A percentile compares a stretch with the other conserved stretches of the same genome.
Evolutionary conservation across 2,797 vertebrate species (phyloP).

Genomic region (Babyrousa celebensis): DNA sequence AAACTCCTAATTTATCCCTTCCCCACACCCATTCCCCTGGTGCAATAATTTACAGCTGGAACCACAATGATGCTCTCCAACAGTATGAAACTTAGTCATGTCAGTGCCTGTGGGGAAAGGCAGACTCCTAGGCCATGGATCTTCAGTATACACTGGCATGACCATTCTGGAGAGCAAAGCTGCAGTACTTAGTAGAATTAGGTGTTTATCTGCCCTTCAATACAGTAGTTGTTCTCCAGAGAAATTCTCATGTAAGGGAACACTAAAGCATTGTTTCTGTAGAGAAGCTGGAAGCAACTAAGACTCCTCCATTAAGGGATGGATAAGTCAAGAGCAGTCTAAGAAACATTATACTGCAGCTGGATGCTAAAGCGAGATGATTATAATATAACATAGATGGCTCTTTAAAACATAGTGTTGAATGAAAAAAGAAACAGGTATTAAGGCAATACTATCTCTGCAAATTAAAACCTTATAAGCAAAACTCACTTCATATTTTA

Average conservation of each 20-base stretch:
- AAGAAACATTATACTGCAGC: neutral
- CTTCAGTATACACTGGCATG: neutral
- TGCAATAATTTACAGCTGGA: neutral
- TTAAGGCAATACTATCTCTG: neutral
- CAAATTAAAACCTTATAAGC: neutral
- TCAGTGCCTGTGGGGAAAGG: neutral
- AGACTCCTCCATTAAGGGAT: neutral
- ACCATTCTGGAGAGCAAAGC: neutral
- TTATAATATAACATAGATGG: neutral
- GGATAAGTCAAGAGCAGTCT: neutral
- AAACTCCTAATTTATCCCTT: no score
- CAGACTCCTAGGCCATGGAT: neutral
- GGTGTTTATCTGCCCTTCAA: neutral
- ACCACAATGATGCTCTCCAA: no score
- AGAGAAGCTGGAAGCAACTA: neutral
- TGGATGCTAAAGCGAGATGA: neutral
- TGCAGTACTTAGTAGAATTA: neutral
- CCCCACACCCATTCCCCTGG: no score
- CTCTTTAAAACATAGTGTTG: neutral
- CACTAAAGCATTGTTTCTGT: neutral
- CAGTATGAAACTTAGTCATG: neutral
- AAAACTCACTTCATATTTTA: conserved; percentile 6
- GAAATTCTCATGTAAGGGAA: neutral
- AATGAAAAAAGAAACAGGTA: neutral
- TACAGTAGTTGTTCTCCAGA: neutral